Evolutionary conservation across 2,797 vertebrate genomes (phyloP), one percentile per base, ranked within the genome.

Genomic region (Melanotaenia nigrans): DNA sequence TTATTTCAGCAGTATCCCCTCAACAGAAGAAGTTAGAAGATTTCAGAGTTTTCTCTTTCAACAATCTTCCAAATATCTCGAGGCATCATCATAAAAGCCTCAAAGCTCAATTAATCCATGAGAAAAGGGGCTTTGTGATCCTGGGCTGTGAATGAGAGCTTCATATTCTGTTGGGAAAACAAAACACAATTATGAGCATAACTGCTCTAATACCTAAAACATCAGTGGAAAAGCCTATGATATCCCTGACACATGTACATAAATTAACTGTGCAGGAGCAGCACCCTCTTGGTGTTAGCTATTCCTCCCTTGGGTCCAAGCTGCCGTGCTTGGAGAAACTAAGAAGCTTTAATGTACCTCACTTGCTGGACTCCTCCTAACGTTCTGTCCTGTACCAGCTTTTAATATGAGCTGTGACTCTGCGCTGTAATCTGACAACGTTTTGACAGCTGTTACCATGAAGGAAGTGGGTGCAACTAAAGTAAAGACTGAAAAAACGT

Each of bases 381-480:
- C 87, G 90, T 93, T 92, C 92, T 91, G 90, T 77, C 82, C 84
- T 83, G 73, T 81, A 88, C 92, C 92, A 93, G 93, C 89, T 91
- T 93, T 90, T 92, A 94, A 94, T 90, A 90, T 80, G 92, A 92
- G 91, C 79, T 78, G 88, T 91, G 92, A 93, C 93, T 93, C 91
- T 94, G 89, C 56, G 71, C 77, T 89, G 89, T 93, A 95, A 95
- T 94, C 90, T 87, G 80, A 87, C 89, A 84, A 91, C 85, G 87
- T 96, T 97, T 96, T 93, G 87, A 96, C 95, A 97, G 96, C 96
- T 97, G 96, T 94, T 95, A 90, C 93, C 90, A 24, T 91, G 91
- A 90, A 95, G 95, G 95, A 96, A 95, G 95, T 94, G 94, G 94
- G 92, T 91, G 94, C 93, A 93, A 92, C 88, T 89, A 89, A 89